Base-by-base conservation (phyloP, 2,888 invertebrate genomes). In the Oasisia sp. region DNA sequence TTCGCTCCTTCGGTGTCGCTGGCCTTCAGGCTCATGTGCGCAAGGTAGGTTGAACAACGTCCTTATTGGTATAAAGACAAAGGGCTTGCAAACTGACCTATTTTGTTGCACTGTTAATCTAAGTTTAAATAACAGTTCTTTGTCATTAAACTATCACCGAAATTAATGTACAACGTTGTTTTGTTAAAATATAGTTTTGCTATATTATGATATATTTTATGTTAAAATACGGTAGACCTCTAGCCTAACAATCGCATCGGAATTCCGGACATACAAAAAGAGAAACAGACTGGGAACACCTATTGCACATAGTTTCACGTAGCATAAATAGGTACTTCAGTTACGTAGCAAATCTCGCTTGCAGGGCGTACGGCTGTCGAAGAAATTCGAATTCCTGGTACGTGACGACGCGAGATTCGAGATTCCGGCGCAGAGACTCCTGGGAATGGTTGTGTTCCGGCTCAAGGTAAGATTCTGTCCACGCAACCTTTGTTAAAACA, bases 21-120 rank as follows among this genome's bases (percentile, higher is more conserved):
- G 99, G 99, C 0, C 97, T 99, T 0, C 99, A 99, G 96, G 98
- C 98, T 94, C 99, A 99, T 96, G 98, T 99, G 94, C 97, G 99
- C 94, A 98, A 99, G 97, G 98, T 98, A 96, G 95, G 95, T 92
- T 14, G 89, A 92, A 90, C 27, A 8, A 32, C 92, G 38, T n/a
- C 32, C 91, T 89, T 19, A 56, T 38, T 2, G 38, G 1, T 38
- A n/a, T n/a, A 50, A 50, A 0, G 9, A 14, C 50, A 7, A 14
- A 5, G n/a, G 12, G 32, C 91, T 89, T n/a, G 32, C 12, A n/a
- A 38, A 32, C 27, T 38, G 38, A 38, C 38, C 38, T 38, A 2
- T 38, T 4, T 4, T 38, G 38, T 38, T 38, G 38, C 38, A 38
- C 56, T 11, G 56, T 56, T 9, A 9, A 56, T 56, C 56, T 9